Evolutionary conservation across 2,113 vertebrate species (phyloP).

Genomic region (human): GRCh38 chr18:23156501-23157000

Average conservation of each 20-base stretch:
- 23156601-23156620: neutral
- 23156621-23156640: neutral
- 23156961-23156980: neutral
- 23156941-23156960: no score
- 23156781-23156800: neutral
- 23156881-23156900: neutral
- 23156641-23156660: neutral
- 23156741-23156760: neutral
- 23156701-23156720: neutral
- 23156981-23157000: no score
- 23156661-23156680: rapidly evolving
- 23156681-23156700: neutral
- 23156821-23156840: neutral
- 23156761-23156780: neutral
- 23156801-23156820: neutral
- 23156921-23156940: neutral
- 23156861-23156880: neutral
- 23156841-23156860: neutral
- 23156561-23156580: neutral
- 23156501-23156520: neutral
- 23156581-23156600: neutral
- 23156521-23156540: neutral
- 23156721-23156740: no score
- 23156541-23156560: neutral
- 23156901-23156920: neutral